Conservation (phyloP, 2,888 invertebrate species). For the Odontocerum albicorne region DNA sequence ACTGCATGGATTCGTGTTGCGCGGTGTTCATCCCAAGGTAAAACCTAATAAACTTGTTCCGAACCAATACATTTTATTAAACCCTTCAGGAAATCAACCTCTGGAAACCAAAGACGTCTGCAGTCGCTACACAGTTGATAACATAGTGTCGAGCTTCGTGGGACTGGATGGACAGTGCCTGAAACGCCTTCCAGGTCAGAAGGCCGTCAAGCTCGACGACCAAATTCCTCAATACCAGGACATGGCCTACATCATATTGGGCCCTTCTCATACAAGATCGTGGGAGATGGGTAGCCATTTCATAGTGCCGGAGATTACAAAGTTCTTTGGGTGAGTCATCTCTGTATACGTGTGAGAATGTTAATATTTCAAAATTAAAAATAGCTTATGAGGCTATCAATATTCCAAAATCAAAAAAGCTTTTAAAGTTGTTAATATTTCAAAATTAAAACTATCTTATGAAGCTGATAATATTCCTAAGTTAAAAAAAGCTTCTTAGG, state of each 20-base stretch:
- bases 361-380: too few relatives aligned
- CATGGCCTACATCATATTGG: conserved; percentile 2
- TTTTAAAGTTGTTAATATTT: too few relatives aligned
- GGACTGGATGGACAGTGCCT: conserved; percentile 22
- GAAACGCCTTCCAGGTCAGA: neutral
- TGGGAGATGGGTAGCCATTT: conserved; percentile 10
- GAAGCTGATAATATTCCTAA: too few relatives aligned
- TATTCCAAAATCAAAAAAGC: too few relatives aligned
- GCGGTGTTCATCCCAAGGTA: neutral
- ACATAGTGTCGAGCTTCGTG: conserved; percentile 12
- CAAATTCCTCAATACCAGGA: conserved; percentile 5
- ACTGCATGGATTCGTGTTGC: neutral
- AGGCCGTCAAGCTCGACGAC: neutral
- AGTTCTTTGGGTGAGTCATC: conserved; percentile 21
- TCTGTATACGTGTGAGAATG: too few relatives aligned
- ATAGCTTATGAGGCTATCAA: too few relatives aligned
- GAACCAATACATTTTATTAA: too few relatives aligned
- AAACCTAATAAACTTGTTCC: neutral
- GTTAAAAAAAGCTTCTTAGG: too few relatives aligned
- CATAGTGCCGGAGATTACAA: conserved; percentile 16
- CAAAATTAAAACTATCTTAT: too few relatives aligned
- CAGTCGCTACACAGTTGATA: conserved; percentile 16
- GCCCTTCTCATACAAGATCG: neutral
- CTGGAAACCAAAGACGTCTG: conserved; percentile 13
- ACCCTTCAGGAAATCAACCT: conserved; percentile 11